phyloP scores from a whole-genome alignment of 2,797 vertebrate genomes.

The Pachyuromys duprasi region DNA sequence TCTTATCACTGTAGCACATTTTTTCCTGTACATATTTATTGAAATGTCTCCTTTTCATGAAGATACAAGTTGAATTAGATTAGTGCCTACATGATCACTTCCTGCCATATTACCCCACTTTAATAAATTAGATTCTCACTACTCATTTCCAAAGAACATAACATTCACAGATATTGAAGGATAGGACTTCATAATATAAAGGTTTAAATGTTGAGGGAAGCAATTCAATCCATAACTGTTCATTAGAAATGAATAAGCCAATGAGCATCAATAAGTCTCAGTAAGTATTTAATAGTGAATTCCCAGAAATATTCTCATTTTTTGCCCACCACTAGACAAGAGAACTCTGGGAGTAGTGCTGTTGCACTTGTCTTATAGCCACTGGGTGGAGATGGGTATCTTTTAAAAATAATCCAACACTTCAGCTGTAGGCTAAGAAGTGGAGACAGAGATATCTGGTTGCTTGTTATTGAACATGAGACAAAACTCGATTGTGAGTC shows the following conservation, averaged over 20 bases:
- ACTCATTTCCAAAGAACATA: background rate
- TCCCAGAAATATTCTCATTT: background rate
- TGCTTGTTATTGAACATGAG: constrained; percentile 7
- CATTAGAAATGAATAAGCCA: background rate
- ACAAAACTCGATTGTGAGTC: background rate
- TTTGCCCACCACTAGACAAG: background rate
- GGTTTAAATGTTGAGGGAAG: background rate
- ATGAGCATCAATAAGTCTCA: background rate
- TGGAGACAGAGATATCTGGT: background rate
- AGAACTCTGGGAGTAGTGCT: background rate
- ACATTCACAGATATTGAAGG: background rate
- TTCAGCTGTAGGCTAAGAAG: background rate
- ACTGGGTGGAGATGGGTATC: background rate
- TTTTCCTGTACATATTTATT: background rate
- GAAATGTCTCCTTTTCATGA: background rate
- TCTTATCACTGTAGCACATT: background rate
- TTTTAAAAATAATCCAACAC: background rate
- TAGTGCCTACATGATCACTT: background rate
- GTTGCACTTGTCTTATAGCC: background rate
- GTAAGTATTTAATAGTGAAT: background rate
- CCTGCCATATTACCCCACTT: background rate
- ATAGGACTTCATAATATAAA: background rate
- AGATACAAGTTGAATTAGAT: background rate
- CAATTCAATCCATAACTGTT: background rate
- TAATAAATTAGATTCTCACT: background rate